phyloP scores from a whole-genome alignment of 23 tunicate species.

The Trididemnum nubilum region DNA sequence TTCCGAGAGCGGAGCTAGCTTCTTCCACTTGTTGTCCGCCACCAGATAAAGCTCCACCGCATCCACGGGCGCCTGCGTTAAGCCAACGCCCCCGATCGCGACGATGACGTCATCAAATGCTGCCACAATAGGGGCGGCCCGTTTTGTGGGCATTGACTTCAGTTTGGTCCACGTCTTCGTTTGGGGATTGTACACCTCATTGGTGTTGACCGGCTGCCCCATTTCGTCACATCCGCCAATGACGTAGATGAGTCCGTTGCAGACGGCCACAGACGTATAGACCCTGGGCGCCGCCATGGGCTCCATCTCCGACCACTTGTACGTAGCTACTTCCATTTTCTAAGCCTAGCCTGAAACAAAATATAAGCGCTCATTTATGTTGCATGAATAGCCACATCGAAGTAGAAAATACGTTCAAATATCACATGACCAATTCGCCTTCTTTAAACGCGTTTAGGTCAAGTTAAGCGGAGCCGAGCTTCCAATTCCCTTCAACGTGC shows the following conservation, averaged over 20 bases:
- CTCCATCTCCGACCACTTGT: conserved; percentile 41
- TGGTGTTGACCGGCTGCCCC: conserved; percentile 80
- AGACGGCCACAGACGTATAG: conserved; percentile 47
- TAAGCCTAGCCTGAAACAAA: too few species aligned
- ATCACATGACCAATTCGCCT: too few species aligned
- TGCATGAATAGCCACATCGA: too few species aligned
- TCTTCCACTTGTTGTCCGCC: conserved; percentile 81
- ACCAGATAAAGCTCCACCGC: conserved; percentile 72
- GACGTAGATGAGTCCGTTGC: conserved; percentile 60
- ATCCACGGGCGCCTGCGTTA: conserved; percentile 84
- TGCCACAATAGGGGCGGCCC: conserved; percentile 86
- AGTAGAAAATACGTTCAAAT: too few species aligned
- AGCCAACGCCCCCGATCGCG: conserved; percentile 94
- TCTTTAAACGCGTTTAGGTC: too few species aligned
- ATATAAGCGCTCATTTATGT: too few species aligned
- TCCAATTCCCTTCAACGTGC: too few species aligned
- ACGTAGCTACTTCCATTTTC: conserved; percentile 37
- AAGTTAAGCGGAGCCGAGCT: too few species aligned
- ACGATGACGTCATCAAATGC: conserved; percentile 55
- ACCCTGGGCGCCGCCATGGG: conserved; percentile 77
- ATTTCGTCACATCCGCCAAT: conserved; percentile 90
- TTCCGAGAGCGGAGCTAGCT: conserved; percentile 70
- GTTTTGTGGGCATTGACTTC: conserved; percentile 79
- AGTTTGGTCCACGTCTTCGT: conserved; percentile 71
- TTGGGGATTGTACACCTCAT: conserved; percentile 67